Evolutionary conservation across 2,888 invertebrate genomes (phyloP), one percentile per base, ranked within the genome.

Genomic region (Torymus tubicola): DNA sequence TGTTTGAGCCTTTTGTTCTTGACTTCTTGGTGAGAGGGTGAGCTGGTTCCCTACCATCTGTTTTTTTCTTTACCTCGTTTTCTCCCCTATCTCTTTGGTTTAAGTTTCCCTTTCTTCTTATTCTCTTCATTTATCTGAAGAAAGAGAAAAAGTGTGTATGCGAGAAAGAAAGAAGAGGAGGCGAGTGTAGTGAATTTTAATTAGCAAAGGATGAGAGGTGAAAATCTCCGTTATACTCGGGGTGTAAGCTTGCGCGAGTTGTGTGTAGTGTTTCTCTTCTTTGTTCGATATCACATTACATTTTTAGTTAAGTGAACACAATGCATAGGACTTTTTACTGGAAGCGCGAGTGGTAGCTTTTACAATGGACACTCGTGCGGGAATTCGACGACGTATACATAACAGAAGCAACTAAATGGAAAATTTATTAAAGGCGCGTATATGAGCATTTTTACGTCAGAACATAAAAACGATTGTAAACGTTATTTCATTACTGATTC

Each of bases 1-100:
- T 78, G 75, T 67, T 75, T 67, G 63, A 57, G 55, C 81, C 81
- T 78, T 81, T 78, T 78, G 78, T 81, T 76, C 67, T 61, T 67
- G 63, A 5, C 55, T 42, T 58, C 67, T 57, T 80, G 53, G 67
- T 18, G 16, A 24, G 10, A 13, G 50, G 72, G 42, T 70, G 42
- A 42, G 42, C 42, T 73, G 70, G 14, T 24, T 61, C 55, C 24
- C 52, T 57, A 53, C 14, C 57, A 55, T 57, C 57, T 80, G n/a
- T 67, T 76, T 63, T 5, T 42, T 52, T 75, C 21, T 64, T 73
- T 18, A 50, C 52, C 12, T 13, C 50, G 31, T 64, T 67, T 16
- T 64, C 50, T 64, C 50, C 18, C 63, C 11, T 70, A 18, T 16
- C 16, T 52, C 52, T 13, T 58, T 64, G 13, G 16, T 52, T 64